Conservation (phyloP, 2,797 vertebrate species). For the Gallirallus australis region DNA sequence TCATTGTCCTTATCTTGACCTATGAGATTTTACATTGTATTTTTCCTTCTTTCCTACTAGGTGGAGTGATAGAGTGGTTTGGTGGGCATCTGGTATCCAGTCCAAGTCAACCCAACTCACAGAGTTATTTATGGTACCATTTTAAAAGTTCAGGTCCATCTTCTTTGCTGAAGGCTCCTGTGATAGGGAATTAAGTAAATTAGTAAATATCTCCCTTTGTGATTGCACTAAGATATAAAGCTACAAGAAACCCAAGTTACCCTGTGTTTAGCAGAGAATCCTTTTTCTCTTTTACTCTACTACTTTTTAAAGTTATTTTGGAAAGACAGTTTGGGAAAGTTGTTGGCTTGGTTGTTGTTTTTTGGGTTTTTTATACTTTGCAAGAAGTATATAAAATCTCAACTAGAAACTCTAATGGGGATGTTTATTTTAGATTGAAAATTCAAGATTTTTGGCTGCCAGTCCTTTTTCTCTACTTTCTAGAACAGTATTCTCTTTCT, state of each 20-base stretch:
- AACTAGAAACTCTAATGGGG: background rate
- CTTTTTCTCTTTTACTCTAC: background rate
- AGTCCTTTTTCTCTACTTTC: background rate
- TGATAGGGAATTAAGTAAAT: background rate
- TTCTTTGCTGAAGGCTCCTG: background rate
- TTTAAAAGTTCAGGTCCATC: background rate
- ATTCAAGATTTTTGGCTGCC: background rate
- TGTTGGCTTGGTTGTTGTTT: background rate
- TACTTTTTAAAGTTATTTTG: background rate
- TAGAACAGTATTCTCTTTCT: background rate
- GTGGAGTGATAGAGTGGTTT: background rate
- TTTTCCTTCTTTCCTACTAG: background rate
- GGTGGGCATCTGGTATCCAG: background rate
- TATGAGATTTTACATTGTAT: background rate
- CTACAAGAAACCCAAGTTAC: background rate
- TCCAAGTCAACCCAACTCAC: background rate
- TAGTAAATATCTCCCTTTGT: background rate
- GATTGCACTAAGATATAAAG: background rate
- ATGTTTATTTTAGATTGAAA: background rate
- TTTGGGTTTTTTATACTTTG: background rate
- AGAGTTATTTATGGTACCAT: background rate
- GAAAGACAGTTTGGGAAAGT: background rate
- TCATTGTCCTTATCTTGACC: background rate
- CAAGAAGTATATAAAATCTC: background rate
- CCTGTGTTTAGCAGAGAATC: background rate